Conservation (phyloP, 2,888 invertebrate genomes). For the Liposcelis brunnea region DNA sequence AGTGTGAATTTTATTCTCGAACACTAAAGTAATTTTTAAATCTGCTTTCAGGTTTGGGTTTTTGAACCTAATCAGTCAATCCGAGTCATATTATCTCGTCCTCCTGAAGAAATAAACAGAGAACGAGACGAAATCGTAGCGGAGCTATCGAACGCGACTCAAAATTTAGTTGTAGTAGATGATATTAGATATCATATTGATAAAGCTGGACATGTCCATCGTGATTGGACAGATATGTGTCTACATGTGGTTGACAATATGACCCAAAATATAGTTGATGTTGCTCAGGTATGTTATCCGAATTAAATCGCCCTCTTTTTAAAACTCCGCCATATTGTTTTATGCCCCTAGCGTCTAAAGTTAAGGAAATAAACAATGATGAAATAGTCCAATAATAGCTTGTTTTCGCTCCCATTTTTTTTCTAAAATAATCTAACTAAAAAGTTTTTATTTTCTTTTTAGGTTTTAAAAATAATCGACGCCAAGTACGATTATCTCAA, state of each 20-base stretch:
- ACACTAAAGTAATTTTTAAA: no score
- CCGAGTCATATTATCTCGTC: slow-evolving; percentile 65
- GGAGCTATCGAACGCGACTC: slow-evolving; percentile 57
- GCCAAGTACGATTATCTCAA: slow-evolving; percentile 71
- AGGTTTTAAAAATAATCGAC: slow-evolving; percentile 61
- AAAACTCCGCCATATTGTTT: no score
- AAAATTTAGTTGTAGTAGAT: slow-evolving; percentile 61
- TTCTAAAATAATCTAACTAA: no score
- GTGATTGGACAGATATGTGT: slow-evolving; percentile 72
- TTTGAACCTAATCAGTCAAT: slow-evolving; percentile 71
- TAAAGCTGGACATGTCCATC: slow-evolving; percentile 40
- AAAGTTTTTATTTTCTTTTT: neutral
- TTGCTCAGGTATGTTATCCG: slow-evolving; percentile 36
- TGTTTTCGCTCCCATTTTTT: no score
- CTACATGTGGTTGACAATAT: slow-evolving; percentile 62
- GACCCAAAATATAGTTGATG: slow-evolving; percentile 56
- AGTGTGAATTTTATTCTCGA: no score
- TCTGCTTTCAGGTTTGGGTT: slow-evolving; percentile 66
- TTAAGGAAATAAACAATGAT: no score
- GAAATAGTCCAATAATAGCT: no score
- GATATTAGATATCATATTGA: slow-evolving; percentile 58
- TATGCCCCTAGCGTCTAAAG: no score
- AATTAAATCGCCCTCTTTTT: neutral
- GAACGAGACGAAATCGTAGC: slow-evolving; percentile 52
- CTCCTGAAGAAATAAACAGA: slow-evolving; percentile 55